phyloP scores from a whole-genome alignment of 2,888 invertebrate genomes.

The Zelleria hepariella region DNA sequence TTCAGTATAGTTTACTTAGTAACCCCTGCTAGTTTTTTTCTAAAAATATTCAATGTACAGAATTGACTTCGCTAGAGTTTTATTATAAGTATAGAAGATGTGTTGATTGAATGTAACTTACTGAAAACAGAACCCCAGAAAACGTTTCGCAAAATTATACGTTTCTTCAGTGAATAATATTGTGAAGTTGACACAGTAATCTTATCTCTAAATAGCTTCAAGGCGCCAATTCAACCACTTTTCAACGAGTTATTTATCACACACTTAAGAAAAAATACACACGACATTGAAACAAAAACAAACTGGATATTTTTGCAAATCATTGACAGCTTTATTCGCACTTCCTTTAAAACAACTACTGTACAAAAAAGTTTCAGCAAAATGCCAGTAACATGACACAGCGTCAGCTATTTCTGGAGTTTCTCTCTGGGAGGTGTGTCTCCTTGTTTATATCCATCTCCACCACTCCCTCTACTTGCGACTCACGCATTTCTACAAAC shows the following conservation, averaged over 20 bases:
- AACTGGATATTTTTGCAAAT: background rate
- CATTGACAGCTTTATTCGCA: background rate
- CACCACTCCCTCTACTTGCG: background rate
- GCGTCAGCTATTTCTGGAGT: constrained; percentile 55
- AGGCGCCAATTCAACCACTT: background rate
- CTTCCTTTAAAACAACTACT: background rate
- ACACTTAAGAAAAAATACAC: background rate
- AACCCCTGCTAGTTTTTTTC: too few relatives aligned
- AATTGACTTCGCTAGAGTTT: too few relatives aligned
- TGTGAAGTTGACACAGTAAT: background rate
- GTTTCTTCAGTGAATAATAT: background rate
- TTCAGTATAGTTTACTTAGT: too few relatives aligned
- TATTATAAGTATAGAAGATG: too few relatives aligned
- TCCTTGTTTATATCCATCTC: constrained; percentile 51
- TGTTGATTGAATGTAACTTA: background rate
- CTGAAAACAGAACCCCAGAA: background rate
- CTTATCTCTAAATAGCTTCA: background rate
- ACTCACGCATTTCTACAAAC: background rate
- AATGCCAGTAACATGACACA: constrained; percentile 49
- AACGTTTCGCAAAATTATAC: background rate
- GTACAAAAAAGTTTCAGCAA: background rate
- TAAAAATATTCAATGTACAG: too few relatives aligned
- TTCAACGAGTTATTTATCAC: background rate
- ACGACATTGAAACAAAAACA: background rate
- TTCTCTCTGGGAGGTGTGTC: constrained; percentile 68